Conservation (phyloP, 2,113 vertebrate genomes). For the Myrmecobius fasciatus region DNA sequence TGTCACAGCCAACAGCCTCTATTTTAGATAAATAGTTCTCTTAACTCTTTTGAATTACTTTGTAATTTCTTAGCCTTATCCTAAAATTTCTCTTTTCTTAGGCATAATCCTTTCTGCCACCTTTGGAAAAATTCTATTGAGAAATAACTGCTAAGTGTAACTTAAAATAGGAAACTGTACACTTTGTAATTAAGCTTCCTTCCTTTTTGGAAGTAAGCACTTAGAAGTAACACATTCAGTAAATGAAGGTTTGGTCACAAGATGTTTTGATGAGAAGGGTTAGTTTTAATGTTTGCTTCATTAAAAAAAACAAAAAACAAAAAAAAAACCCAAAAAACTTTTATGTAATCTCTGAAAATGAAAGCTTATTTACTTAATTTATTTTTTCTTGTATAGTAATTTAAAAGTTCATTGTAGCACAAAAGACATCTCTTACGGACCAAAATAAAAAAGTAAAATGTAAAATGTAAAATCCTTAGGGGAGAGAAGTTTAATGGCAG, state of each 20-base stretch:
- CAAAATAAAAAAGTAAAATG: neutral
- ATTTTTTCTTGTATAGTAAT: neutral
- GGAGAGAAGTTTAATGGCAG: neutral
- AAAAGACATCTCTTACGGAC: neutral
- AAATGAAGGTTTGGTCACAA: neutral
- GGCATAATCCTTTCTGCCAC: neutral
- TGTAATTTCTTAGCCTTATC: slow-evolving; percentile 14
- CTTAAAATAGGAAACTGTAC: slow-evolving; percentile 35
- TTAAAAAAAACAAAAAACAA: neutral
- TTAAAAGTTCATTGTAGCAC: neutral
- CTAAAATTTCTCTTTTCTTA: slow-evolving; percentile 21
- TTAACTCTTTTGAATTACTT: neutral
- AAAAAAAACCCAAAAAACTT: neutral
- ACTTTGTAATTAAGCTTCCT: slow-evolving; percentile 40
- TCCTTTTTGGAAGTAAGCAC: slow-evolving; percentile 21
- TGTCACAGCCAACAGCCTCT: neutral
- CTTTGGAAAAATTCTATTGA: slow-evolving; percentile 2
- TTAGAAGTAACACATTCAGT: slow-evolving; percentile 21
- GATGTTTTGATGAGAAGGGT: neutral
- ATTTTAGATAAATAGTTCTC: neutral
- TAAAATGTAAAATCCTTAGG: slow-evolving; percentile 1
- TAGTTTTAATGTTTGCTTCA: slow-evolving; percentile 25
- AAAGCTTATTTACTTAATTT: neutral
- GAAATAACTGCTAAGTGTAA: slow-evolving; percentile 17
- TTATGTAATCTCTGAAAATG: neutral